These are phyloP conservation scores for Meriones unguiculatus DNA, from an alignment of 2,113 vertebrate genomes.

Conservation along the genomic window DNA sequence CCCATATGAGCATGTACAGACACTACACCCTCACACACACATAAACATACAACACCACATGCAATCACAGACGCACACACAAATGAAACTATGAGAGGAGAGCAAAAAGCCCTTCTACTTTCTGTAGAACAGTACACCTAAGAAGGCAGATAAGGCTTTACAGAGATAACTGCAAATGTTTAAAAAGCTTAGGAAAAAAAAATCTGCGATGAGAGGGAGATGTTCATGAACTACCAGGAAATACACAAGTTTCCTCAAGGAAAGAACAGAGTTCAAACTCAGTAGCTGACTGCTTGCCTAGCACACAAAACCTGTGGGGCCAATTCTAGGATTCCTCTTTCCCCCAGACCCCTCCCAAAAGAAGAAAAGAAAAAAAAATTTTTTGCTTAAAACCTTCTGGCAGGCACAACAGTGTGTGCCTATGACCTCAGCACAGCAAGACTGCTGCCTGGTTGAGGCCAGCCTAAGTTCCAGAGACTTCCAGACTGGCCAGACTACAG, in stretches of 20 bases:
- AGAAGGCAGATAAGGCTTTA: neutral
- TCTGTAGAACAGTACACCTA: neutral
- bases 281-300: neutral
- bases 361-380: neutral
- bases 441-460: neutral
- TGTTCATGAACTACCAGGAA: slow-evolving; percentile 32
- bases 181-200: slow-evolving; percentile 57
- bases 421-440: neutral
- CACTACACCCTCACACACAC: neutral
- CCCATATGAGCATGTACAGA: neutral
- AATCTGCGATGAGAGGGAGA: slow-evolving; percentile 17
- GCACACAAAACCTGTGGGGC: neutral
- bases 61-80: neutral
- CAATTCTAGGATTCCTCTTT: too few species aligned
- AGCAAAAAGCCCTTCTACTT: slow-evolving; percentile 44
- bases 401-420: neutral
- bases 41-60: neutral
- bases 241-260: neutral
- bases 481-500: neutral
- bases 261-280: neutral
- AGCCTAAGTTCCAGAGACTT: neutral
- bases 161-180: neutral
- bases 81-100: slow-evolving; percentile 22
- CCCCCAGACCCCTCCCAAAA: neutral
- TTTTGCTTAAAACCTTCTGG: neutral